Base-by-base conservation (phyloP, 2,113 vertebrate genomes). In the Marmota flaviventris region DNA sequence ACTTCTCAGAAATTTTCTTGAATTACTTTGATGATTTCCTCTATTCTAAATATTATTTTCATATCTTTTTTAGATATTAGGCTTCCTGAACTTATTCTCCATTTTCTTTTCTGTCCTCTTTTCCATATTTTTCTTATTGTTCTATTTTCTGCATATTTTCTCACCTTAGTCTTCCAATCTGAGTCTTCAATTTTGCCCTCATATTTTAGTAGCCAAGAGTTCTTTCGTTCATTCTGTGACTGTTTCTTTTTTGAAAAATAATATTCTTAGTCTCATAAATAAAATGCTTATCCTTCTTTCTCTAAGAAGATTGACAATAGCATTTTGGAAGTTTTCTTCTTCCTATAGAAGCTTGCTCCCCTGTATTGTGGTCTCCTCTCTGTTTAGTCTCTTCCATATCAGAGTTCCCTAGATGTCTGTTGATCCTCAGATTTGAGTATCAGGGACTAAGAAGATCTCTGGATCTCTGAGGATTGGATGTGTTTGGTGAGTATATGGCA, bases 301-400 rank as follows among this genome's bases (percentile, higher is more conserved):
- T 29, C 14, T 65, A 29, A 81, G 75, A 29, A 95, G 45, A 42
- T 34, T 22, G 53, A 22, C 1, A 1, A 5, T 5, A n/a, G 42
- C 17, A 24, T 73, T 75, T 56, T 39, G 32, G 76, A 53, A 51
- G 56, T 86, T 45, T 69, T 34, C 29, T 69, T 29, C 53, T 37
- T 56, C 53, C 34, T 42, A 2, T 2, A 18, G 17, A 0, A 22
- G 17, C 37, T 24, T 0, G 0, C 29, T 61, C 58, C 34, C 4
- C 34, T n/a, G 12, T 4, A 1, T 1, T 0, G 37, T 9, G 20
- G 39, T 42, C 25, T 63, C n/a, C 42, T n/a, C 20, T 29, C 53
- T 65, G 22, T 16, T 27, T 13, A 39, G 24, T 65, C 37, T 85
- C 20, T 45, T 78, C 12, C 82, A 53, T 4, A 34, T n/a, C 22